These are phyloP conservation scores for Harpagifer antarcticus DNA, from an alignment of 2,797 vertebrate genomes.

Conservation along the genomic window DNA sequence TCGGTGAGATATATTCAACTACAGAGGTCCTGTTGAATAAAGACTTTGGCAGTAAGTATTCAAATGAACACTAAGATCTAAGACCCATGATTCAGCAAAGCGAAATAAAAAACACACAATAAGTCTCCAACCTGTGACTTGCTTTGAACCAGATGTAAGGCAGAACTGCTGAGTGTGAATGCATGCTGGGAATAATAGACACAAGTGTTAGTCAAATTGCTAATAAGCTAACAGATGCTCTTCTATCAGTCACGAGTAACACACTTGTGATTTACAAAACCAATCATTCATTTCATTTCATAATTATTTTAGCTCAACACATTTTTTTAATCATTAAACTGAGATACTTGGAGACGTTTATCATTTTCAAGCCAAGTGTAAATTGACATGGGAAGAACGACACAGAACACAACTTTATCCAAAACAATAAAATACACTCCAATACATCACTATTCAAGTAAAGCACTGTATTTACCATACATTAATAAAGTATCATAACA, in stretches of 20 bases:
- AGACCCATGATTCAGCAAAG: slow-evolving; percentile 5
- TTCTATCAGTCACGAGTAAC: background rate
- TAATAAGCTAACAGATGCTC: background rate
- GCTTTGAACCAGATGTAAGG: background rate
- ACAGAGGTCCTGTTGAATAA: slow-evolving; percentile 9
- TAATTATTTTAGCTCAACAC: background rate
- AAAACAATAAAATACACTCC: background rate
- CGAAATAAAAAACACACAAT: slow-evolving; percentile 2
- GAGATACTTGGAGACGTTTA: background rate
- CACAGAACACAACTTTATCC: background rate
- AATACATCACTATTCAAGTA: background rate
- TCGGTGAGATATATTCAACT: slow-evolving; percentile 4
- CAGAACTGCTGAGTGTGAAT: background rate
- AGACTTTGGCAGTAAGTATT: slow-evolving; percentile 16
- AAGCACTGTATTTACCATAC: background rate
- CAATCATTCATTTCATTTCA: background rate
- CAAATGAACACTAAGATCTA: slow-evolving; percentile 7
- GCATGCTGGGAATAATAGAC: background rate
- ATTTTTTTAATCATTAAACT: background rate
- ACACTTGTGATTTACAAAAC: background rate
- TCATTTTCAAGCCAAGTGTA: background rate
- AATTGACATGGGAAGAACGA: background rate
- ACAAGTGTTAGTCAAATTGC: background rate
- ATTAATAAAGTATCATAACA: background rate
- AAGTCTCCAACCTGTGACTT: background rate